Evolutionary conservation across 2,113 vertebrate species (phyloP), one percentile per base, ranked within the genome.

Genomic region (Pygoscelis antarcticus): DNA sequence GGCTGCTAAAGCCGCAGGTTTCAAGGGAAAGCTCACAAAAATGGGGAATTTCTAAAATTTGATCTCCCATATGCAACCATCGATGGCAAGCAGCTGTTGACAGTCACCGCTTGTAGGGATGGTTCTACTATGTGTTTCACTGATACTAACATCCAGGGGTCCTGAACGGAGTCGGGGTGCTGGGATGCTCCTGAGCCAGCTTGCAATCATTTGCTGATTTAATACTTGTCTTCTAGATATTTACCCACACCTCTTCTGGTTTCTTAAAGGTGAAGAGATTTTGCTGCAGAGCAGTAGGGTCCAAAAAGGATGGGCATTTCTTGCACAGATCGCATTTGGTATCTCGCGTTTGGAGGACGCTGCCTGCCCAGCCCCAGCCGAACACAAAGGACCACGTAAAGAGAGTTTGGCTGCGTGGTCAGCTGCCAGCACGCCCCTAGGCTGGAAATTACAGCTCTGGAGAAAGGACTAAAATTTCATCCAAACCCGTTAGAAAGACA

Each of bases 131-230:
- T 6, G 3, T 7, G 57, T 77, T 83, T 72, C 34, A 30, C 16
- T 5, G 34, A 4, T 16, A 27, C 46, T 22, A 40, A 26, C 22
- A 12, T 16, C 61, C 40, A 55, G 25, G 17, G n/a, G 13, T 72
- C 18, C 54, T 47, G 29, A 65, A 29, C 0, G 1, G 13, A n/a
- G 34, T 26, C 32, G 4, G n/a, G 34, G 27, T 1, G 0, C 42
- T 72, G 82, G 12, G 52, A 30, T 60, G n/a, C 32, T 87, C 38
- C 83, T n/a, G 61, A 54, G 21, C 21, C 29, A 29, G 13, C 18
- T 58, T 83, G n/a, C 25, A 32, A 30, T 13, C 11, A 11, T 65
- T 55, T 47, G 4, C 7, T 68, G 25, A 11, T 65, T 77, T 83
- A 32, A 42, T 80, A 13, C 13, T 47, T 26, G 8, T 20, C 34